A percentile compares a stretch with the other conserved stretches of the same genome.
Evolutionary conservation across 2,797 vertebrate species (phyloP).

Genomic region (Prunella strophiata): DNA sequence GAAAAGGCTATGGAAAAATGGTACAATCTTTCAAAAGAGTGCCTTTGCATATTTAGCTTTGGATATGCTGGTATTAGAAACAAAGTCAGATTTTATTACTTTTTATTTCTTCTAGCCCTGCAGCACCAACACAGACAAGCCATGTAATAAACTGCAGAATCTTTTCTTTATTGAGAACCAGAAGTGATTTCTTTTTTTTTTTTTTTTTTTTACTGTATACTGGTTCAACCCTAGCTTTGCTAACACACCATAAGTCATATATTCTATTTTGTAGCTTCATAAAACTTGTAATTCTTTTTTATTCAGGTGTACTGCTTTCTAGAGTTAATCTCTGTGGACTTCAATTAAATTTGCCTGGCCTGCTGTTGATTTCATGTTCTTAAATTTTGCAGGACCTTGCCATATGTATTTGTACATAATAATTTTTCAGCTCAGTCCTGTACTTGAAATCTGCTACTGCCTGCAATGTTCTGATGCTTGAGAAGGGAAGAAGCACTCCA

Average conservation of each 20-base stretch:
- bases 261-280: not conserved
- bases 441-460: not conserved
- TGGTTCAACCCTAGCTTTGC: not conserved
- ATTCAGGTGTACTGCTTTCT: not conserved
- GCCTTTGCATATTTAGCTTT: conserved; percentile 19
- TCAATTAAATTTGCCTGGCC: not conserved
- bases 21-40: not conserved
- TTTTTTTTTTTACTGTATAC: not conserved
- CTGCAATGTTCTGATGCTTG: not conserved
- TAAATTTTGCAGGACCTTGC: not conserved
- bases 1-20: not conserved
- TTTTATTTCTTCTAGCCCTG: conserved; percentile 47
- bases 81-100: conserved; percentile 58
- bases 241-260: not conserved
- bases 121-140: conserved; percentile 38
- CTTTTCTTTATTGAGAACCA: conserved; percentile 15
- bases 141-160: conserved; percentile 44
- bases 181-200: not conserved
- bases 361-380: not conserved
- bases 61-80: conserved; percentile 45
- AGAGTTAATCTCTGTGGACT: not conserved
- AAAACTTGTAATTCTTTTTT: not conserved
- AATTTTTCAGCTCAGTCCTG: not conserved
- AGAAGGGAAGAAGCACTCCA: not conserved
- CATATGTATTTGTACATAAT: not conserved